Evolutionary conservation across 2,888 invertebrate genomes (phyloP), one percentile per base, ranked within the genome.

Genomic region (Amorpha juglandis): DNA sequence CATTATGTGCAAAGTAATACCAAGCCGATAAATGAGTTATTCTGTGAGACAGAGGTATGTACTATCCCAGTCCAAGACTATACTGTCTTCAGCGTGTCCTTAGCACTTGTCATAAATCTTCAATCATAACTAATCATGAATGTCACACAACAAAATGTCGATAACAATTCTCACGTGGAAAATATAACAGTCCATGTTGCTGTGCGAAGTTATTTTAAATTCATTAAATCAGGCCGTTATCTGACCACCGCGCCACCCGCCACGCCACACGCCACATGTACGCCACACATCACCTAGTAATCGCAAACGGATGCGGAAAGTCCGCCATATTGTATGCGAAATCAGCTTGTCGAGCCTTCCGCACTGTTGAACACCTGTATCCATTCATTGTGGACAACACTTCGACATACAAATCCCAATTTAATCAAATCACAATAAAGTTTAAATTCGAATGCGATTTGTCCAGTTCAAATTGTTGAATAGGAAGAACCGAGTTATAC

Each of bases 271-370:
- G 58, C 58, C 58, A 58, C 58, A 58, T 58, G 63, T 66, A 53
- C 50, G 63, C 66, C 64, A 65, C 64, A 63, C 64, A 64, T 85
- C 84, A 86, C 81, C 82, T 78, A 83, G 83, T 89, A 88, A 89
- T 90, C 89, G 86, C 84, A 76, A 76, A 85, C 84, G 90, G 91
- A 91, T 89, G 89, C 90, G 90, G 90, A 90, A 89, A 86, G 87
- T 86, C 87, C 87, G 85, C 90, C 91, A 90, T 91, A 90, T 87
- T 91, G 90, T 87, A 84, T 84, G 85, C 82, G 86, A 88, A 88
- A 90, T 90, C 91, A 86, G 86, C 88, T 90, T 88, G 91, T 90
- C 84, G 84, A 83, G 83, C 88, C 85, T 91, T 91, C 90, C 90
- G 88, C 91, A 81, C 91, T 86, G 90, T 82, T 88, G 90, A 85